phyloP scores from a whole-genome alignment of 2,797 vertebrate species.

The Fistularia commersonii region DNA sequence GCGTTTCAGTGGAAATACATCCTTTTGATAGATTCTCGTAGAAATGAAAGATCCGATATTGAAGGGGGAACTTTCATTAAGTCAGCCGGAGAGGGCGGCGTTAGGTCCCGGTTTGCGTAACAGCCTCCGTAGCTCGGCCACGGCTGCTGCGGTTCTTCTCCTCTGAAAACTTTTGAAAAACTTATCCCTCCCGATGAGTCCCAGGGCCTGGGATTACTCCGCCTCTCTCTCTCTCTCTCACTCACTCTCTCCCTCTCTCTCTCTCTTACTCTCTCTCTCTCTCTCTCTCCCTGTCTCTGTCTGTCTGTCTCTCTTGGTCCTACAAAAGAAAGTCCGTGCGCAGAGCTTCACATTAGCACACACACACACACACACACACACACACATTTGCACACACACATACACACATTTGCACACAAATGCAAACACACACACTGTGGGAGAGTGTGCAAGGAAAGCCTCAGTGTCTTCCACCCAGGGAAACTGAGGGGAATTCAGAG shows the following conservation, averaged over 20 bases:
- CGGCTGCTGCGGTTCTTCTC: constrained; percentile 69
- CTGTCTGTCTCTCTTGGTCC: not conserved
- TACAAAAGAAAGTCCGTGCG: not conserved
- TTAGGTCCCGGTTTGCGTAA: constrained; percentile 61
- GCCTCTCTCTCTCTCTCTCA: constrained; percentile 46
- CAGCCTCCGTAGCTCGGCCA: constrained; percentile 71
- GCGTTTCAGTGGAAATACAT: constrained; percentile 78
- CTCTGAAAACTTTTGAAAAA: constrained; percentile 77
- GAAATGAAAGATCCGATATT: constrained; percentile 65
- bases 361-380: constrained; percentile 8
- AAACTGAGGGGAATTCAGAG: too few species aligned
- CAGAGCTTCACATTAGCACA: too few species aligned
- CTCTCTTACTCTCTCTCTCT: constrained; percentile 7
- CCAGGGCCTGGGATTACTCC: constrained; percentile 68
- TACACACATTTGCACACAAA: constrained; percentile 5
- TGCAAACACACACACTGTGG: too few species aligned
- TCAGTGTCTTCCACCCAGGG: too few species aligned
- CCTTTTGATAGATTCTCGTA: constrained; percentile 71
- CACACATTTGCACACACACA: not conserved
- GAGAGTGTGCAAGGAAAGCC: too few species aligned
- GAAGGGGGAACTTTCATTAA: constrained; percentile 58
- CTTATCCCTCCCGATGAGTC: constrained; percentile 55
- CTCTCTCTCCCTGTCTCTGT: not conserved
- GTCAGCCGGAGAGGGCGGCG: constrained; percentile 44
- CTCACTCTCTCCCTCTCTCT: constrained; percentile 10